A percentile compares a stretch with the other conserved stretches of the same genome.
Conservation (phyloP, 2,888 invertebrate genomes). For the Euzophera pinguis region DNA sequence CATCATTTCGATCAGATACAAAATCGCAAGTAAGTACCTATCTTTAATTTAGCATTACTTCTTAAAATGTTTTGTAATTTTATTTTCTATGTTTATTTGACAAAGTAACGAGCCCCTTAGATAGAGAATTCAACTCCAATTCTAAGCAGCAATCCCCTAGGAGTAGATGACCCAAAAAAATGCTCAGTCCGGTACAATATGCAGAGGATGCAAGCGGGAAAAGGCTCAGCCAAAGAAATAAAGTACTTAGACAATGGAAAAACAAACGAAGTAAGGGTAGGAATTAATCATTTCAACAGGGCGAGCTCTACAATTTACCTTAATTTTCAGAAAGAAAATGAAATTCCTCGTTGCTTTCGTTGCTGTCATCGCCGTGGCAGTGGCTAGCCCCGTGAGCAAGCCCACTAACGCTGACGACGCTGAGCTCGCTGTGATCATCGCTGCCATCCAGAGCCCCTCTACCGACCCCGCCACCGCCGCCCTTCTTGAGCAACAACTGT, state of each 20-base stretch:
- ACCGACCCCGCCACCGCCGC: constrained; percentile 48
- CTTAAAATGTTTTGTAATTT: background rate
- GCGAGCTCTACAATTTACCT: background rate
- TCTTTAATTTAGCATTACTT: background rate
- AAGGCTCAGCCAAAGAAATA: no score
- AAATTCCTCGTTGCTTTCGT: constrained; percentile 52
- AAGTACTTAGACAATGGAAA: no score
- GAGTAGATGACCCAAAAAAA: no score
- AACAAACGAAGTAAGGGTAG: no score
- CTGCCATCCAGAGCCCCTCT: constrained; percentile 50
- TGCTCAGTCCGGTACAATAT: no score
- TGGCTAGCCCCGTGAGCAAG: constrained; percentile 32
- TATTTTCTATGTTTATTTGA: background rate
- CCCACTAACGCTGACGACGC: constrained; percentile 23
- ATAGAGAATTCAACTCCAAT: no score
- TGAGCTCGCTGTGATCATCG: constrained; percentile 38
- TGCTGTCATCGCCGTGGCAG: constrained; percentile 43
- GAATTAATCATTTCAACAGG: no score
- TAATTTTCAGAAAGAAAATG: constrained; percentile 41
- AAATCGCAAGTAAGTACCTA: constrained; percentile 1
- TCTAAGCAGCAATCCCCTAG: no score
- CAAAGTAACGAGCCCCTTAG: no score
- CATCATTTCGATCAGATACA: constrained; percentile 2
- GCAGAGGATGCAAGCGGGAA: no score
- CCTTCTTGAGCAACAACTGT: constrained; percentile 39